Evolutionary conservation across 2,888 invertebrate species (phyloP), one percentile per base, ranked within the genome.

Genomic region (Listrodromus nycthemerus): DNA sequence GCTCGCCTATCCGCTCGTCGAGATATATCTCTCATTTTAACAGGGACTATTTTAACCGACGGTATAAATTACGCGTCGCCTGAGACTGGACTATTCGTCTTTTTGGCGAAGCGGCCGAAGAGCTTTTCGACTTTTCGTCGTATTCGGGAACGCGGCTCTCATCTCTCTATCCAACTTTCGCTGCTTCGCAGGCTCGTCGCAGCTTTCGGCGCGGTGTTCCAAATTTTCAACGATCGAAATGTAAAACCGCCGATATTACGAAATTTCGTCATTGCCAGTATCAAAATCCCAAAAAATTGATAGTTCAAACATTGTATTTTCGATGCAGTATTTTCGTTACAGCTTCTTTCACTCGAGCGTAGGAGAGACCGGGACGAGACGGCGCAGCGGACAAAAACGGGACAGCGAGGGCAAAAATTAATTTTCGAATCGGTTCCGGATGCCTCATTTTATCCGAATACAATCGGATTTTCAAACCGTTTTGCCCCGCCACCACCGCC

Each of bases 11-110:
- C 74, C 70, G 75, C 41, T 70, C 73, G 78, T 74, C 80, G 21
- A 85, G 86, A 87, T 87, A 85, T 86, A 86, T 89, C 82, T 86
- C 79, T 88, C 84, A 87, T 87, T 89, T 83, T 85, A 86, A 87
- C 82, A 80, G 73, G 81, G 87, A 87, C 89, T 86, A 90, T 90
- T 90, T 90, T 89, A 89, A 88, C 87, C 88, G 66, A 77, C 61
- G 63, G 84, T 83, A 89, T 89, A 89, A 90, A 89, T 89, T 89
- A 89, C 86, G 82, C 86, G 86, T 88, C 87, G 85, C 86, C 87
- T 85, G 85, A 86, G 86, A 84, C 79, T 50, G 81, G 63, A 74
- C 79, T 83, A 81, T 86, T 87, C 76, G 88, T 89, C 87, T 86
- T 88, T 87, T 88, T 88, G 84, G 73, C 69, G 85, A 71, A 80